Conservation (phyloP, 2,797 vertebrate species). For the Anguilla pacifica region DNA sequence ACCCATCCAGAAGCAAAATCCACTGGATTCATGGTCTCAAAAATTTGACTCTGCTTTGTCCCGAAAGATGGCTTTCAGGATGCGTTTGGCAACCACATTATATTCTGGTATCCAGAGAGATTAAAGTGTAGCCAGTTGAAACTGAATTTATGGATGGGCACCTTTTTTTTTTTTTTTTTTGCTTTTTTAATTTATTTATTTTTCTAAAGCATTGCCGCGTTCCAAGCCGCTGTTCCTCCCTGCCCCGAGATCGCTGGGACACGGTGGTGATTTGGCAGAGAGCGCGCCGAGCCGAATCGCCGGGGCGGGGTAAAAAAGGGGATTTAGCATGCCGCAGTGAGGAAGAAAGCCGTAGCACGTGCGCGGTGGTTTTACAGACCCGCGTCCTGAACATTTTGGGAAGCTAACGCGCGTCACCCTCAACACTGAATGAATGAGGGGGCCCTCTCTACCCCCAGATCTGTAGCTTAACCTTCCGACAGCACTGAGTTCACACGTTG, state of each 20-base stretch:
- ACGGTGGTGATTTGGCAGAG: background rate
- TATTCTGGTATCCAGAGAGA: background rate
- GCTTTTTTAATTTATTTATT: background rate
- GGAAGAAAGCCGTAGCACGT: background rate
- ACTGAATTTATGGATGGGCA: background rate
- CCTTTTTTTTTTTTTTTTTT: background rate
- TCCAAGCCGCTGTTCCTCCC: background rate
- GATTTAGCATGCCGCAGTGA: background rate
- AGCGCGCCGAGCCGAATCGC: background rate
- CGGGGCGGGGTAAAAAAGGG: background rate
- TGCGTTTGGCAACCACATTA: background rate
- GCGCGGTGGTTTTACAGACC: background rate
- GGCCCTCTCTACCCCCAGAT: background rate
- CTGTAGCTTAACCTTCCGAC: background rate
- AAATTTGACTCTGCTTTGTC: too few species aligned
- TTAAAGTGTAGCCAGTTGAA: background rate
- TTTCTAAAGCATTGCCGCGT: background rate
- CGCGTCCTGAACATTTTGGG: background rate
- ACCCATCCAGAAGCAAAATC: background rate
- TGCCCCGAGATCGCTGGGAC: background rate
- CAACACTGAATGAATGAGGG: background rate
- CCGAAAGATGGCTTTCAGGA: background rate
- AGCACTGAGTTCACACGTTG: background rate
- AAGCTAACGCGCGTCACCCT: background rate
- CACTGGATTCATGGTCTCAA: background rate